phyloP scores from a whole-genome alignment of 2,113 vertebrate genomes.

The Eurystomus gularis region DNA sequence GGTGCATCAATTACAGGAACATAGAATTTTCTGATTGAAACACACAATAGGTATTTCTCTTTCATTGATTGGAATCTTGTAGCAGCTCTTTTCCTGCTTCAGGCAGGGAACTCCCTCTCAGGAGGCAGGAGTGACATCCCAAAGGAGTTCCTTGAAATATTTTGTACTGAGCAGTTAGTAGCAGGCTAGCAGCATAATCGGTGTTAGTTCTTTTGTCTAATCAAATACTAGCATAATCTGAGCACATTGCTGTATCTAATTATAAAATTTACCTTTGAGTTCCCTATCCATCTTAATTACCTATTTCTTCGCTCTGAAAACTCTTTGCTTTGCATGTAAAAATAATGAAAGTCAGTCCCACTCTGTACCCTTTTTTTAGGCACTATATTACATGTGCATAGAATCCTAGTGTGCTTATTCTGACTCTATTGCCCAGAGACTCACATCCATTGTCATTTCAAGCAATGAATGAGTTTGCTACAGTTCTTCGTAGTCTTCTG shows the following conservation, averaged over 20 bases:
- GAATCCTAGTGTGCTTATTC: neutral
- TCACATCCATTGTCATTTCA: neutral
- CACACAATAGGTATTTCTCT: neutral
- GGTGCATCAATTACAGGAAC: neutral
- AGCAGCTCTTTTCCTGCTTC: neutral
- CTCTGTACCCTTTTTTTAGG: neutral
- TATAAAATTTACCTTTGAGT: neutral
- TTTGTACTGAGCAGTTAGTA: neutral
- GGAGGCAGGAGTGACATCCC: neutral
- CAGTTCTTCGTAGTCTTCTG: neutral
- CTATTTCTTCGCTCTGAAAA: neutral
- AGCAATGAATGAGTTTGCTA: neutral
- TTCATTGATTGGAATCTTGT: neutral
- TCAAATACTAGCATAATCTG: neutral
- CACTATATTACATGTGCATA: neutral
- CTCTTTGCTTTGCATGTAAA: neutral
- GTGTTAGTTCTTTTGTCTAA: neutral
- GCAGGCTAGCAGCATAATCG: neutral
- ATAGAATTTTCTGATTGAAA: neutral
- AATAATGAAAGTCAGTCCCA: neutral
- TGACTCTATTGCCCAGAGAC: neutral
- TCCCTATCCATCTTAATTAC: neutral
- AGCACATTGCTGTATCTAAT: neutral
- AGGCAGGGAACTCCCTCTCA: neutral
- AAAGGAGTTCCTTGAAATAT: neutral